Base-by-base conservation (phyloP, 2,797 vertebrate species). In the Atherinosoma microstoma region DNA sequence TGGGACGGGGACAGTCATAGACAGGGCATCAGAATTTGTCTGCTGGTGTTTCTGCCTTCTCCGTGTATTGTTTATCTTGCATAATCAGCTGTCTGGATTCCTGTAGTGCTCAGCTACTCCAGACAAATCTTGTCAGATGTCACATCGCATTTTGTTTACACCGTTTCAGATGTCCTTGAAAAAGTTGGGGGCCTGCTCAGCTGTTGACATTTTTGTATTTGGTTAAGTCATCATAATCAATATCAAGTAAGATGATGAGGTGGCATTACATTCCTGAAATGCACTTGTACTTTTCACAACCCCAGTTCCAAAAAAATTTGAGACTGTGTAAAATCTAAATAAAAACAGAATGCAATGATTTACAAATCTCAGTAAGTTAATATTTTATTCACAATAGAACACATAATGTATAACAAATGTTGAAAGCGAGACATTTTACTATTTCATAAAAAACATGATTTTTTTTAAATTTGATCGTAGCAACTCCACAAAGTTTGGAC, bases 1-100 rank as follows among this genome's bases (percentile, higher is more conserved):
- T 58, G 67, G 29, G 16, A 42, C 42, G 42, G 8, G 29, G 29
- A 62, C 29, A 59, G 67, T 53, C 32, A 63, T 42, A 68, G 13
- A 20, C 49, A 29, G 9, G 29, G 54, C 27, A 57, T 79, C 78
- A 64, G 63, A 51, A 79, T 80, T 15, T 79, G 56, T 69, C 76
- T 62, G 76, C 70, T 73, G 67, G 56, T 60, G 73, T 61, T 82
- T 77, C 58, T 13, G 10, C 78, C 78, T 71, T 64, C 67, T 58
- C 49, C 34, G 60, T 58, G 58, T 36, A 18, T 71, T 64, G 45
- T 84, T 73, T 70, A 34, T 88, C 75, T 90, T 86, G 77, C 78
- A 73, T 88, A 85, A 90, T 78, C 84, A 79, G 64, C 68, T 88
- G 86, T 85, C 75, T 66, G 82, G 15, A 67, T 75, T 80, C 67